Percentiles rank a stretch among this genome's conserved stretches.
Conservation (phyloP, 2,888 invertebrate genomes). For the Ophraella communa region DNA sequence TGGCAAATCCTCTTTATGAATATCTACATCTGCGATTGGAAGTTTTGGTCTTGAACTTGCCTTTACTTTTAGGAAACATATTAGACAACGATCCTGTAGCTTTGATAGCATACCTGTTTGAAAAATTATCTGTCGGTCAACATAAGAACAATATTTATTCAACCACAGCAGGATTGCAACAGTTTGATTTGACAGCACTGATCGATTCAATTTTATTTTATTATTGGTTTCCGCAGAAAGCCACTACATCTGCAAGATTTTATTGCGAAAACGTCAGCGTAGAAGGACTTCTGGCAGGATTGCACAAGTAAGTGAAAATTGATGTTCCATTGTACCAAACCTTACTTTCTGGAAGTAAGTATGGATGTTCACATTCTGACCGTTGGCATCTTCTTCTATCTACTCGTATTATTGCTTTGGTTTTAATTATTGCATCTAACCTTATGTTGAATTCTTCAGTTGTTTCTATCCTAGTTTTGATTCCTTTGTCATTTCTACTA, state of each 20-base stretch:
- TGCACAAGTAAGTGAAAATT: slow-evolving; percentile 37
- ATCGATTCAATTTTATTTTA: slow-evolving; percentile 82
- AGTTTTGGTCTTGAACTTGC: not conserved
- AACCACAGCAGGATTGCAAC: slow-evolving; percentile 70
- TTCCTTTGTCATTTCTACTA: too few relatives aligned
- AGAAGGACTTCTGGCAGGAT: slow-evolving; percentile 21
- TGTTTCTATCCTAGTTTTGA: too few relatives aligned
- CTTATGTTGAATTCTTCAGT: too few relatives aligned
- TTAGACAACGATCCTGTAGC: slow-evolving; percentile 80
- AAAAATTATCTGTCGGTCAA: slow-evolving; percentile 83
- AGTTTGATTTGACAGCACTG: slow-evolving; percentile 71
- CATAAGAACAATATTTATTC: slow-evolving; percentile 60
- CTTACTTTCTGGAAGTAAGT: too few relatives aligned
- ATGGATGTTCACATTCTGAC: too few relatives aligned
- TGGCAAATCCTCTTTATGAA: too few relatives aligned
- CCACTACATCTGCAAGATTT: slow-evolving; percentile 74
- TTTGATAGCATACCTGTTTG: slow-evolving; percentile 85
- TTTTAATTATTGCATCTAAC: too few relatives aligned
- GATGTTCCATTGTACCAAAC: not conserved
- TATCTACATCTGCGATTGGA: too few relatives aligned
- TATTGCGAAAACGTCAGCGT: slow-evolving; percentile 68
- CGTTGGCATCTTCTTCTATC: too few relatives aligned
- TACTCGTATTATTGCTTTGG: too few relatives aligned
- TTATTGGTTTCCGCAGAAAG: slow-evolving; percentile 71
- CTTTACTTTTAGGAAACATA: slow-evolving; percentile 64